Evolutionary conservation across 2,113 vertebrate species (phyloP).

Genomic region (Prunella himalayana): DNA sequence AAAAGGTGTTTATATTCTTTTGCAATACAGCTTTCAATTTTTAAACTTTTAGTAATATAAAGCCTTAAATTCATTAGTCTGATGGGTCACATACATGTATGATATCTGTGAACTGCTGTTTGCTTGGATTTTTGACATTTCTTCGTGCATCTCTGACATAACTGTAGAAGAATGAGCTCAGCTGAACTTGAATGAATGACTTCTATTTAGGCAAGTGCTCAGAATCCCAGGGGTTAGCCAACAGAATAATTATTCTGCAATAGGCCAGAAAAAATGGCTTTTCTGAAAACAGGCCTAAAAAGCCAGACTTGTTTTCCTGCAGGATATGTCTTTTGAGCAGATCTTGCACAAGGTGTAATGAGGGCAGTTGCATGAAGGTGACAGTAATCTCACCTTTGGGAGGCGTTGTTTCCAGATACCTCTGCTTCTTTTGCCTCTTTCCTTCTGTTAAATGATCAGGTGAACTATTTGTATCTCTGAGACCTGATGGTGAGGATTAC

Average conservation of each 20-base stretch:
- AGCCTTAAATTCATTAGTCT: neutral
- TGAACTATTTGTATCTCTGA: neutral
- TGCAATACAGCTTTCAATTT: neutral
- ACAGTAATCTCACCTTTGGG: neutral
- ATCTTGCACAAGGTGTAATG: neutral
- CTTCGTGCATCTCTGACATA: neutral
- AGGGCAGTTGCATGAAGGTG: neutral
- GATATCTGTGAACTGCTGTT: neutral
- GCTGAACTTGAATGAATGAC: neutral
- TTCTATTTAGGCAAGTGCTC: neutral
- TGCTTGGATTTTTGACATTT: neutral
- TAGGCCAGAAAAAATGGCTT: neutral
- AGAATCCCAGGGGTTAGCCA: neutral
- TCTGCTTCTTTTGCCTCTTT: neutral
- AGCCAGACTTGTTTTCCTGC: neutral
- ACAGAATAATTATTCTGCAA: neutral
- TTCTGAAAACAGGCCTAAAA: neutral
- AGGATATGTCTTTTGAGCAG: neutral
- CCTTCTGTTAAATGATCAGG: neutral
- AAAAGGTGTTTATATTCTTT: neutral
- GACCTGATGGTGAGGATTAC: neutral
- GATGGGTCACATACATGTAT: fast-evolving
- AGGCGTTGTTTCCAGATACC: neutral
- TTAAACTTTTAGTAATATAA: neutral
- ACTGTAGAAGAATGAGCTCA: neutral